These are phyloP conservation scores for Eolophus roseicapilla DNA, from an alignment of 2,113 vertebrate species.

Conservation along the genomic window DNA sequence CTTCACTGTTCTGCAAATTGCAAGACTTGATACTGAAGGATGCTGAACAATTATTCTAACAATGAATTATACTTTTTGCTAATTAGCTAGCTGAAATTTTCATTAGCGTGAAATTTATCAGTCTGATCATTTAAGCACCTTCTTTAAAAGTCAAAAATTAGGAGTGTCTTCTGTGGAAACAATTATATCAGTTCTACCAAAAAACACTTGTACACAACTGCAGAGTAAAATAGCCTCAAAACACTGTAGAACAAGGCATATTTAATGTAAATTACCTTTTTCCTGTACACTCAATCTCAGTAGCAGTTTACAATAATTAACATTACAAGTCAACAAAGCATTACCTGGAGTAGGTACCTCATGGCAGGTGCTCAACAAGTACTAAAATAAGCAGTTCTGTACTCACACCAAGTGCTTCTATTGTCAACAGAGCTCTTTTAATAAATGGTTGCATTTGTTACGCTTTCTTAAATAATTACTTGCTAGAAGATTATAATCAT, in stretches of 20 bases:
- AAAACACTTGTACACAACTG: background rate
- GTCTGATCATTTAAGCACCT: background rate
- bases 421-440: background rate
- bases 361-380: background rate
- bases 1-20: background rate
- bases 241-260: background rate
- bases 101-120: background rate
- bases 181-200: background rate
- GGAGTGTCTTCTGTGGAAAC: background rate
- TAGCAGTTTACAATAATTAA: background rate
- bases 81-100: background rate
- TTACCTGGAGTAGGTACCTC: background rate
- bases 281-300: background rate
- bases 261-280: background rate
- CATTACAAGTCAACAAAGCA: background rate
- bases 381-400: background rate
- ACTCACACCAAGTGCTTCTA: background rate
- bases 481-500: background rate
- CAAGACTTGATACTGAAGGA: background rate
- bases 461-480: background rate
- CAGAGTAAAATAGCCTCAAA: background rate
- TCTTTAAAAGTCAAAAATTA: background rate
- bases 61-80: background rate
- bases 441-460: background rate
- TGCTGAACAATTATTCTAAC: background rate